Percentiles rank a stretch among this genome's conserved stretches.
Conservation (phyloP, 2,113 vertebrate genomes). For the Amphiprion percula region DNA sequence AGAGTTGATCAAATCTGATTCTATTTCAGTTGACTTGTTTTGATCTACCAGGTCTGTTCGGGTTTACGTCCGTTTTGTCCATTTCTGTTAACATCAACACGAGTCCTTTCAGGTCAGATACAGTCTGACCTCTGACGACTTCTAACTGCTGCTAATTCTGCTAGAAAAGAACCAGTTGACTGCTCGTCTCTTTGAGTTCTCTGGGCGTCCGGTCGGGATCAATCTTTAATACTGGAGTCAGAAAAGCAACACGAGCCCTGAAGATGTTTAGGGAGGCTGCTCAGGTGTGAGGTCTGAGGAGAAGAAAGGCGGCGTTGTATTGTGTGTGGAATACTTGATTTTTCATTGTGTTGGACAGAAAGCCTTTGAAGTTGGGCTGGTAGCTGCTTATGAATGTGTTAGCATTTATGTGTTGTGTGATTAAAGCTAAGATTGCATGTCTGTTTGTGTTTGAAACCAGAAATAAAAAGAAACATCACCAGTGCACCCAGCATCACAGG, state of each 20-base stretch:
- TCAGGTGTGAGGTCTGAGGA: constrained; percentile 40
- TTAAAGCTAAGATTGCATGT: too few species aligned
- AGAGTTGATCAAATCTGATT: neutral
- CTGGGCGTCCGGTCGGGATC: neutral
- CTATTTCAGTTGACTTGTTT: neutral
- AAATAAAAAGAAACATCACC: too few species aligned
- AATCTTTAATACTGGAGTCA: constrained; percentile 54
- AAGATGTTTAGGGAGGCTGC: constrained; percentile 30
- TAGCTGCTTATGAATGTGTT: neutral
- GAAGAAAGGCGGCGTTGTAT: constrained; percentile 38
- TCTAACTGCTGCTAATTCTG: constrained; percentile 20
- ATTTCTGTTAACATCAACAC: neutral
- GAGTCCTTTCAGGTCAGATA: neutral
- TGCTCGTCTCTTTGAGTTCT: constrained; percentile 16
- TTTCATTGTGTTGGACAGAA: constrained; percentile 44
- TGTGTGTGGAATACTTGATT: constrained; percentile 40
- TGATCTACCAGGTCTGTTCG: neutral
- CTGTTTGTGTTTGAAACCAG: too few species aligned
- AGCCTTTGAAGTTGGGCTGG: constrained; percentile 35
- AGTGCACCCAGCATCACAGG: too few species aligned
- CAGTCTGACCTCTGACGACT: neutral
- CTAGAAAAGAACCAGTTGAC: neutral
- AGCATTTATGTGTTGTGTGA: neutral
- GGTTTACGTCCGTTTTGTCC: neutral
- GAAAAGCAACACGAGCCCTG: constrained; percentile 23